Base-by-base conservation (phyloP, 1,140 invertebrate genomes). In the Cyclina sinensis region DNA sequence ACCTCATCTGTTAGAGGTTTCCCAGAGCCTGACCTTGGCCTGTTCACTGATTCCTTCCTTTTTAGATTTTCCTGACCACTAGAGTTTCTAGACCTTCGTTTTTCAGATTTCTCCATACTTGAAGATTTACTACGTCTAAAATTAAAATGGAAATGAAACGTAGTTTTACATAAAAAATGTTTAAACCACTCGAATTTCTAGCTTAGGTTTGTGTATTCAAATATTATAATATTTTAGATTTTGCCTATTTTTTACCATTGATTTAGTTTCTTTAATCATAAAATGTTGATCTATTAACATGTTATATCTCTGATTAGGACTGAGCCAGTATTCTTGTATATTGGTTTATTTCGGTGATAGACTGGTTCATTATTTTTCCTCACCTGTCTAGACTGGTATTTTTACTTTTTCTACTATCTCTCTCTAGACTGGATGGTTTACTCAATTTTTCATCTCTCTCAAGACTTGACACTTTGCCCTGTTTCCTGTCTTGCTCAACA, bases 1-100 rank as follows among this genome's bases (percentile, higher is more conserved):
- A 94, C 95, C 91, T 95, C 91, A 88, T 95, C 95, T 21, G 95
- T 93, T 0, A 95, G 86, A 12, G 87, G 90, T 59, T 93, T 86
- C 18, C 94, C 94, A 30, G 95, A 94, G 57, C 91, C 91, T 18
- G 95, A 93, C 12, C 94, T 68, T 2, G 94, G 94, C 65, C 94
- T 88, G 3, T 39, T 43, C 68, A 86, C 54, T 35, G 48, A 37
- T 32, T 51, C 46, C 27, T 80, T 87, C 11, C 54, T 57, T 7
- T 68, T 21, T 32, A 78, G 5, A 4, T 7, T n/a, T 24, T 87
- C 85, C 11, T 43, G 43, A 32, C 76, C 59, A 70, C 85, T 86
- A n/a, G 48, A 51, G 35, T 86, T 80, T 48, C 80, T 54, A 32
- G 74, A 88, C 35, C 85, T 68, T 18, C 30, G 35, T 76, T 62